These are phyloP conservation scores for Bradypus variegatus DNA, from an alignment of 2,797 vertebrate species.

Conservation along the genomic window DNA sequence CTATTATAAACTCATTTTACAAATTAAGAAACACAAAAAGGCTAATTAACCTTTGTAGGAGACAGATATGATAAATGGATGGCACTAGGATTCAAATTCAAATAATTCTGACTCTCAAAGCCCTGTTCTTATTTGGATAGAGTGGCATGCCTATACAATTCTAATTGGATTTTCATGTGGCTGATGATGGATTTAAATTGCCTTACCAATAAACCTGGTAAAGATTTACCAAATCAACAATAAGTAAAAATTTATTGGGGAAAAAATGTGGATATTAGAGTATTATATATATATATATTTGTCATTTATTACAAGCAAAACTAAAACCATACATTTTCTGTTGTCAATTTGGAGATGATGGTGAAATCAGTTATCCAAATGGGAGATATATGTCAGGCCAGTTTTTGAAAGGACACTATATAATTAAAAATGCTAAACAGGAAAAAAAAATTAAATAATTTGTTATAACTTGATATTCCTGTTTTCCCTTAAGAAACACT, in stretches of 20 bases:
- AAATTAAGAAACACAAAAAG: constrained; percentile 21
- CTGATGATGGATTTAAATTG: background rate
- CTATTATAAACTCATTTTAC: background rate
- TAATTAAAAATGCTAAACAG: background rate
- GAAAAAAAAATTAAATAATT: background rate
- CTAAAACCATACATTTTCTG: background rate
- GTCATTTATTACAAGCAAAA: background rate
- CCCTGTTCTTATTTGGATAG: background rate
- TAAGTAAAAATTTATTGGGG: background rate
- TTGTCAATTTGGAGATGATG: background rate
- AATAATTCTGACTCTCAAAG: background rate
- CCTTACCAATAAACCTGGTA: background rate
- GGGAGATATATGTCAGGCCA: background rate
- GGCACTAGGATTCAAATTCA: background rate
- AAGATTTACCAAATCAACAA: background rate
- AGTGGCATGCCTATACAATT: background rate
- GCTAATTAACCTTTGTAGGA: background rate
- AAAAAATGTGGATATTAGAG: background rate
- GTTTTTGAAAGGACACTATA: background rate
- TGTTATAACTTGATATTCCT: background rate
- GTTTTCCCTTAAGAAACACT: background rate
- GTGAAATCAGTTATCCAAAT: background rate
- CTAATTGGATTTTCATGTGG: background rate
- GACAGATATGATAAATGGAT: background rate
- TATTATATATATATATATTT: background rate